Percentiles rank a stretch among this genome's conserved stretches.
These are phyloP conservation scores for Sebastes hubbsi DNA, from an alignment of 2,797 vertebrate species.

Conservation along the genomic window DNA sequence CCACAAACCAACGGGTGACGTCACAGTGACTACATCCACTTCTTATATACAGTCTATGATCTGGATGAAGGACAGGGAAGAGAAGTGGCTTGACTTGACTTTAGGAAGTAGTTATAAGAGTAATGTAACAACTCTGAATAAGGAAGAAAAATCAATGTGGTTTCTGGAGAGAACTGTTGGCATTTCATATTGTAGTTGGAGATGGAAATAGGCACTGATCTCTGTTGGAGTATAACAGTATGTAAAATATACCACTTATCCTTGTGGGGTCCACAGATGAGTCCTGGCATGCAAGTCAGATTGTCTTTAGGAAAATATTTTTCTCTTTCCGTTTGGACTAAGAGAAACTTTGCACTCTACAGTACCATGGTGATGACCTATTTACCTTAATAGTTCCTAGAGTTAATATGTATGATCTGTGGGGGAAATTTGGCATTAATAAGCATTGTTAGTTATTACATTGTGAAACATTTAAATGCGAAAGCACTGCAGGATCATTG, in stretches of 20 bases:
- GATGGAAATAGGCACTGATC: not conserved
- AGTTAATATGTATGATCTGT: not conserved
- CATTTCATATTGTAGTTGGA: not conserved
- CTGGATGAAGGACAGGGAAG: not conserved
- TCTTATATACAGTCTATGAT: too few relatives aligned
- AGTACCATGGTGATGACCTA: not conserved
- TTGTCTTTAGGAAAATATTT: not conserved
- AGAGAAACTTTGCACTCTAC: not conserved
- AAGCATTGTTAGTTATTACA: not conserved
- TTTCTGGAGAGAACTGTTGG: not conserved
- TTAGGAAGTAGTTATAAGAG: not conserved
- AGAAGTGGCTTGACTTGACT: not conserved
- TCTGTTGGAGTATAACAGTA: not conserved
- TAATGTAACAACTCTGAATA: not conserved
- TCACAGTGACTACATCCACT: too few relatives aligned
- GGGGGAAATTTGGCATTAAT: not conserved
- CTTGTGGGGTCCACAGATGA: not conserved
- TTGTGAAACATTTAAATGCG: not conserved
- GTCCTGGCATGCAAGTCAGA: not conserved
- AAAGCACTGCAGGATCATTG: not conserved
- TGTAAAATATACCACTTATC: not conserved
- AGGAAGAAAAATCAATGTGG: not conserved
- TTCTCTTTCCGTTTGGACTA: not conserved
- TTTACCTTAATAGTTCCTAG: not conserved
- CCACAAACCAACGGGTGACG: too few relatives aligned